Conservation (phyloP, 2,888 invertebrate genomes). For the Tineola bisselliella region DNA sequence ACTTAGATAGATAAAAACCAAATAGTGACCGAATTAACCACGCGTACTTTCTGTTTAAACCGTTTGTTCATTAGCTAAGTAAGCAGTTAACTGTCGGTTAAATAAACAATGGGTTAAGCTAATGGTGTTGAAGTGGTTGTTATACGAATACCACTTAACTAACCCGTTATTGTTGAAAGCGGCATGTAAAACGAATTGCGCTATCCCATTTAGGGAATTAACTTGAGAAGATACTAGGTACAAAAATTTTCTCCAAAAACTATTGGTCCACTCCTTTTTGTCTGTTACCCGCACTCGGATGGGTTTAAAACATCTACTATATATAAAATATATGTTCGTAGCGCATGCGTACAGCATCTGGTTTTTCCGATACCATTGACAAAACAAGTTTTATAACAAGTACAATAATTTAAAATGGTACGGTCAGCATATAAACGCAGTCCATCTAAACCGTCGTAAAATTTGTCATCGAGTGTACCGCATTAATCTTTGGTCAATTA, state of each 20-base stretch:
- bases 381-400: no score
- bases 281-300: no score
- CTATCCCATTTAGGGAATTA: no score
- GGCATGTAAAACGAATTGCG: neutral
- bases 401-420: neutral
- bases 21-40: neutral
- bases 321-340: no score
- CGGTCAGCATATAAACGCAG: neutral
- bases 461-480: neutral
- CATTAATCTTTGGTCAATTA: neutral
- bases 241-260: no score
- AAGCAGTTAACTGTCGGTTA: neutral
- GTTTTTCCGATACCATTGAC: no score
- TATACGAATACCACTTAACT: neutral
- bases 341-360: no score
- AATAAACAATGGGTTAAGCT: neutral
- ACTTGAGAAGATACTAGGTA: no score
- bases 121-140: constrained; percentile 4
- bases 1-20: neutral
- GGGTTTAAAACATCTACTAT: no score
- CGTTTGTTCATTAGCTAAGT: neutral
- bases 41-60: neutral
- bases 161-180: neutral
- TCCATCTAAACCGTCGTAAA: neutral
- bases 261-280: no score